Evolutionary conservation across 2,888 invertebrate genomes (phyloP).

Genomic region (Pardosa pseudoannulata): DNA sequence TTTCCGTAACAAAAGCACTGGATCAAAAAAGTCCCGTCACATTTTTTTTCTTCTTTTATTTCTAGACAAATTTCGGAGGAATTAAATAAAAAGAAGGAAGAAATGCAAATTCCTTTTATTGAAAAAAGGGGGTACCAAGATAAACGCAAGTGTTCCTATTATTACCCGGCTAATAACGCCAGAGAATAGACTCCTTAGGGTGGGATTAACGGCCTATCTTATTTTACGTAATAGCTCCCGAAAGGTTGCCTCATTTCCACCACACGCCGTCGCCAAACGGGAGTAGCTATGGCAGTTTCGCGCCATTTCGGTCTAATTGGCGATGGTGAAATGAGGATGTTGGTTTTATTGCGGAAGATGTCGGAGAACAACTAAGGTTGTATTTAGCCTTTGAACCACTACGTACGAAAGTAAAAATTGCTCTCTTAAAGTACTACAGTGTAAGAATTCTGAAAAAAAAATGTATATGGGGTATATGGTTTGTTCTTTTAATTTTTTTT

Average conservation of each 20-base stretch:
- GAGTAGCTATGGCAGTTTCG: not conserved
- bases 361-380: too few species aligned
- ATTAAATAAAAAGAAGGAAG: conserved; percentile 26
- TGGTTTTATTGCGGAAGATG: too few species aligned
- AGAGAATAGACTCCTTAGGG: conserved; percentile 47
- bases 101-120: conserved; percentile 29
- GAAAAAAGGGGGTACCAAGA: conserved; percentile 36
- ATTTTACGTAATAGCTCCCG: conserved; percentile 48
- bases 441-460: too few species aligned
- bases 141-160: conserved; percentile 54
- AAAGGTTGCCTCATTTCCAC: conserved; percentile 28
- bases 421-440: too few species aligned
- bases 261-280: not conserved
- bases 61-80: conserved; percentile 25
- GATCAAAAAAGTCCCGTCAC: not conserved
- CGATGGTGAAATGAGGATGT: too few species aligned
- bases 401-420: too few species aligned
- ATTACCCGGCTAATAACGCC: conserved; percentile 51
- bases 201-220: conserved; percentile 55
- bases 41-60: not conserved
- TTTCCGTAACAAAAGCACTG: not conserved
- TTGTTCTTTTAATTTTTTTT: too few species aligned
- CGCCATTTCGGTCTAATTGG: not conserved
- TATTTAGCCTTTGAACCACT: too few species aligned
- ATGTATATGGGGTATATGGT: too few species aligned